Evolutionary conservation across 2,888 invertebrate genomes (phyloP).

Genomic region (Lydus trimaculatus): DNA sequence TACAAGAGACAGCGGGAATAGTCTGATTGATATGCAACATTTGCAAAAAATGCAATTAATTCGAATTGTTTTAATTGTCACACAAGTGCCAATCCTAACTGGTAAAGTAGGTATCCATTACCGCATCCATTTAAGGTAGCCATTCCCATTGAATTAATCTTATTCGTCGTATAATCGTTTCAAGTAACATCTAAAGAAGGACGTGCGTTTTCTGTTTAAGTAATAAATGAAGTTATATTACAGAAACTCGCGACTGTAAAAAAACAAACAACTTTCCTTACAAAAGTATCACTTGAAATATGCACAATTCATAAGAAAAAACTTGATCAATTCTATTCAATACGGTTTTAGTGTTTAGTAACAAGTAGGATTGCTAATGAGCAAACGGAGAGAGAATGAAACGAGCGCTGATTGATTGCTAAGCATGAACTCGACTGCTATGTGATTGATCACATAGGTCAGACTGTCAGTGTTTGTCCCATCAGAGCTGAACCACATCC

Average conservation of each 20-base stretch:
- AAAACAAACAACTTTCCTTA: neutral
- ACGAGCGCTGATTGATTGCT: conserved; percentile 52
- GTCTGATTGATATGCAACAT: too few relatives aligned
- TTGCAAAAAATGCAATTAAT: neutral
- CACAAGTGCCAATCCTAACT: neutral
- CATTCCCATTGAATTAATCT: neutral
- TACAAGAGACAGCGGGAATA: too few relatives aligned
- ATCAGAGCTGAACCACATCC: conserved; percentile 40
- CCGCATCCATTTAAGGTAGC: neutral
- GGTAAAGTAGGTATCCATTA: neutral
- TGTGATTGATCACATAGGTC: conserved; percentile 54
- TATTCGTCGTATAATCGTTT: neutral
- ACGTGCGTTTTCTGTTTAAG: neutral
- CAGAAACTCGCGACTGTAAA: neutral
- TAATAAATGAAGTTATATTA: conserved; percentile 27
- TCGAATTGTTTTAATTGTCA: neutral
- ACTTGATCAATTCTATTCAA: conserved; percentile 32
- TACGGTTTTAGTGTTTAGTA: conserved; percentile 35
- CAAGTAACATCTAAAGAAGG: neutral
- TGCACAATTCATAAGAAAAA: conserved; percentile 36
- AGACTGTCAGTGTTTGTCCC: conserved; percentile 42
- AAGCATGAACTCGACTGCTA: conserved; percentile 50
- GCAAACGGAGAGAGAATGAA: conserved; percentile 32
- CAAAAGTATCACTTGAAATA: neutral
- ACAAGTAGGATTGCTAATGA: conserved; percentile 50